A percentile compares a stretch with the other conserved stretches of the same genome.
Conservation (phyloP, 2,888 invertebrate species). For the Caenorhabditis imperialis region DNA sequence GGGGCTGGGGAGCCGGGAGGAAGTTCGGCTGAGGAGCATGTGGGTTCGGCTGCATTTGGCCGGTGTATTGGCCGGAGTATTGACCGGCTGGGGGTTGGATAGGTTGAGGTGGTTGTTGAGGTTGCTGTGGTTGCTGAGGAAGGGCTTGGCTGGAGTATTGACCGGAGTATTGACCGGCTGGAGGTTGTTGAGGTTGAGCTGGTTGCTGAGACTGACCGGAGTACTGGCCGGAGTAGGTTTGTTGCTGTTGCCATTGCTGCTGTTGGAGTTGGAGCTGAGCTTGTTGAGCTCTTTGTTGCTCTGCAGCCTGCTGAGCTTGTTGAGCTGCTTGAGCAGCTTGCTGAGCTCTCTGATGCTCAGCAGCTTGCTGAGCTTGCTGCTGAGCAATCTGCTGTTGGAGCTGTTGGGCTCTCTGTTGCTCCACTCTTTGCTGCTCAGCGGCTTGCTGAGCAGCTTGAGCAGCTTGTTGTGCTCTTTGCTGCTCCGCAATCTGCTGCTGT, state of each 20-base stretch:
- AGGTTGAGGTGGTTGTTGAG: conserved; percentile 19
- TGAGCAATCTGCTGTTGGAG: conserved; percentile 31
- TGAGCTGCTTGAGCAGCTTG: not conserved
- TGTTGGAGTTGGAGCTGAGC: no score
- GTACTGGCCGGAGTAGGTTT: no score
- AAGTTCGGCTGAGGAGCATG: conserved; percentile 9
- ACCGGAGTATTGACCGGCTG: conserved; percentile 18
- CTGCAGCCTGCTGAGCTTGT: not conserved
- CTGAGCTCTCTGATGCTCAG: conserved; percentile 18
- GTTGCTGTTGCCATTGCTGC: not conserved
- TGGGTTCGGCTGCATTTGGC: conserved; percentile 8
- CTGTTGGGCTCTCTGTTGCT: conserved; percentile 1
- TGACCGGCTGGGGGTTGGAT: conserved; percentile 9
- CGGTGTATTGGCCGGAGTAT: not conserved
- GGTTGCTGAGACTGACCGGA: conserved; percentile 17
- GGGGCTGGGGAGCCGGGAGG: conserved; percentile 10
- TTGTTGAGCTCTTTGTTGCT: conserved; percentile 2
- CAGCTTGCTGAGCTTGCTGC: conserved; percentile 20
- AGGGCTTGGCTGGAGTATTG: conserved; percentile 25
- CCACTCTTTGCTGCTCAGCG: conserved; percentile 13
- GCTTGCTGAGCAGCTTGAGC: conserved; percentile 12
- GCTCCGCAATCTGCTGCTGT: conserved; percentile 13
- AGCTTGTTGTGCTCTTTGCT: conserved; percentile 19
- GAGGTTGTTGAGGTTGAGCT: conserved; percentile 27
- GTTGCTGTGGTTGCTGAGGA: conserved; percentile 31